phyloP scores from a whole-genome alignment of 1,140 invertebrate genomes.

The Drosophila trapezifrons region DNA sequence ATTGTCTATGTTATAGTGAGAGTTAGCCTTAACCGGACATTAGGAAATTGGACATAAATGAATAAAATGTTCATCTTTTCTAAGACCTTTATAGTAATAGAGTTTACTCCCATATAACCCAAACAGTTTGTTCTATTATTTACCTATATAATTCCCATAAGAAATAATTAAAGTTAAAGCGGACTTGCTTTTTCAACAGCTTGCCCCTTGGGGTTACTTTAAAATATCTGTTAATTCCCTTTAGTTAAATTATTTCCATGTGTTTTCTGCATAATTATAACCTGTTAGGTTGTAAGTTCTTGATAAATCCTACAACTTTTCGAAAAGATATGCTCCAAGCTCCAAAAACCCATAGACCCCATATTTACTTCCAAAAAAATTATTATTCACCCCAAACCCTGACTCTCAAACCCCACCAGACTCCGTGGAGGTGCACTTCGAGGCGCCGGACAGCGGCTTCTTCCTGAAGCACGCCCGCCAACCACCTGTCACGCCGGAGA shows the following conservation, averaged over 20 bases:
- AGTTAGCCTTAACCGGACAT: background rate
- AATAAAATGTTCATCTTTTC: no score
- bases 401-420: background rate
- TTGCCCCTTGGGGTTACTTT: background rate
- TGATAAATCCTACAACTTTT: background rate
- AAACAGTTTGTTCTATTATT: no score
- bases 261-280: background rate
- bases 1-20: no score
- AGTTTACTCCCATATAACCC: no score
- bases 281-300: background rate
- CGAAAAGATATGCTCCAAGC: no score
- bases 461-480: constrained; percentile 92
- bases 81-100: no score
- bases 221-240: background rate
- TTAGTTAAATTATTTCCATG: background rate
- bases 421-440: constrained; percentile 93
- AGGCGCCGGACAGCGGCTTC: constrained; percentile 95
- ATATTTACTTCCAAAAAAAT: background rate
- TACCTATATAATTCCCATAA: background rate
- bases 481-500: constrained; percentile 84
- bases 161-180: background rate
- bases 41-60: no score
- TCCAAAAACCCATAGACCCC: no score
- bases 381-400: background rate
- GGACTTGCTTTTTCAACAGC: background rate